These are phyloP conservation scores for Pachycephala philippinensis DNA, from an alignment of 2,113 vertebrate species.

Conservation along the genomic window DNA sequence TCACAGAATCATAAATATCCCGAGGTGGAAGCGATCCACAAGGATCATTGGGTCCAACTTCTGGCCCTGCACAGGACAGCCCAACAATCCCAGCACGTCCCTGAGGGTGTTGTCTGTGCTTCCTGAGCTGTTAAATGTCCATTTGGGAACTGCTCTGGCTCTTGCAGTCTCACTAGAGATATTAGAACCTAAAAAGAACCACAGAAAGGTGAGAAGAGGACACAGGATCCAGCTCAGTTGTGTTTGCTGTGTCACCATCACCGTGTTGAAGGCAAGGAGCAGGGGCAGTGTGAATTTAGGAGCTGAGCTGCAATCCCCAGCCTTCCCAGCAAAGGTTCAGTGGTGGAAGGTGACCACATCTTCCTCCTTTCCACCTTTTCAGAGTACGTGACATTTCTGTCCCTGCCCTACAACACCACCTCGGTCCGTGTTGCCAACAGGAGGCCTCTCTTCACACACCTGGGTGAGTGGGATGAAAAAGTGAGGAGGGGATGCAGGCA, in stretches of 20 bases:
- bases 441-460: conserved; percentile 89
- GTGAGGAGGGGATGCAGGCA: background rate
- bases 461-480: conserved; percentile 78
- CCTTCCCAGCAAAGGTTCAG: background rate
- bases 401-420: conserved; percentile 78
- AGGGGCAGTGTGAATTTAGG: background rate
- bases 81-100: background rate
- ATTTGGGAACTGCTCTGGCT: background rate
- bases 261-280: background rate
- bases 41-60: background rate
- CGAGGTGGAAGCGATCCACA: background rate
- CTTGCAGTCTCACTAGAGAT: background rate
- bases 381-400: conserved; percentile 90
- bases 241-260: background rate
- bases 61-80: background rate
- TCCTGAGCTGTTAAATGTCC: background rate
- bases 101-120: background rate
- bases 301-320: background rate
- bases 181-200: background rate
- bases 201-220: background rate
- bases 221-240: background rate
- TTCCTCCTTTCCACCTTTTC: conserved; percentile 12
- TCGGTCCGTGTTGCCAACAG: conserved; percentile 77
- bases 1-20: background rate
- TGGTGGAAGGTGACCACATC: background rate